Evolutionary conservation across 2,888 invertebrate species (phyloP).

Genomic region (Metacarcinus magister): DNA sequence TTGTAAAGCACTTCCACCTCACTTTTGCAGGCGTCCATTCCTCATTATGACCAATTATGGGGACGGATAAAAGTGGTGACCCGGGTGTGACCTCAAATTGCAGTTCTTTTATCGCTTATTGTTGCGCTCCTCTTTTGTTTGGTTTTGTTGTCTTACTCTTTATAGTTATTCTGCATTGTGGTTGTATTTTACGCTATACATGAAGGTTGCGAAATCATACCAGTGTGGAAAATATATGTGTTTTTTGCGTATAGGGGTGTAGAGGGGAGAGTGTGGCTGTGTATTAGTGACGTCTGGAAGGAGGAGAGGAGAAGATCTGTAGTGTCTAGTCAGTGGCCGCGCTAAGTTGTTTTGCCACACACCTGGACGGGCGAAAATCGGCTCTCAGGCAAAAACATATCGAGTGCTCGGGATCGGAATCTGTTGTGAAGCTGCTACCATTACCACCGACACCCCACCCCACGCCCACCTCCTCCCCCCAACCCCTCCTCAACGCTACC

Average conservation of each 20-base stretch:
- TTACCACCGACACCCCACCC: background rate
- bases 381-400: slow-evolving; percentile 21
- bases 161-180: background rate
- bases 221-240: background rate
- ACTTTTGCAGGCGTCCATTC: background rate
- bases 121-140: background rate
- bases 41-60: slow-evolving; percentile 18
- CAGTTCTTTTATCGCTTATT: background rate
- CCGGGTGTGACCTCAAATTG: slow-evolving; percentile 5
- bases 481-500: background rate
- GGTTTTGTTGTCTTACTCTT: background rate
- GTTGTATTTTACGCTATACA: background rate
- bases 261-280: background rate
- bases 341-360: slow-evolving; percentile 34
- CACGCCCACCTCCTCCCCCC: background rate
- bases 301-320: background rate
- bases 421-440: slow-evolving; percentile 43
- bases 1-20: slow-evolving; percentile 39
- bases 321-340: background rate
- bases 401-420: slow-evolving; percentile 42
- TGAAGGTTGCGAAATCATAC: background rate
- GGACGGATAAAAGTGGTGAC: background rate
- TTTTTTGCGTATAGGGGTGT: background rate
- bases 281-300: background rate
- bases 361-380: background rate